Conservation (phyloP, 2,113 vertebrate species). For the Leptobrachium ailaonicum region DNA sequence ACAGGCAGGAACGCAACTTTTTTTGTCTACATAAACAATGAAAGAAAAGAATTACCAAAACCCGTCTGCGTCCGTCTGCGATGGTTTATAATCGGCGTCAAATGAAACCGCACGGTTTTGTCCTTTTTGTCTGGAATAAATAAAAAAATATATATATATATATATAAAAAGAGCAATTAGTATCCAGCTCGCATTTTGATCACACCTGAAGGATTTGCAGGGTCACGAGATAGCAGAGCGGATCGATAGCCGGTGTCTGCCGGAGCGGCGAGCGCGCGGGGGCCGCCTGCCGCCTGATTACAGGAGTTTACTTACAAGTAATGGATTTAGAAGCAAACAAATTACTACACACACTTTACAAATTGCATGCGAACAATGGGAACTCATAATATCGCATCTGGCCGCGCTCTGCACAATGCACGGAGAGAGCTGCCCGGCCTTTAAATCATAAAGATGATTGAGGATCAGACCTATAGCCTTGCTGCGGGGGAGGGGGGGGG, state of each 20-base stretch:
- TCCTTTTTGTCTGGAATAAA: background rate
- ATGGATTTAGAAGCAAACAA: conserved; percentile 34
- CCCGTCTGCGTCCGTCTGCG: background rate
- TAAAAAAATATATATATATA: no score
- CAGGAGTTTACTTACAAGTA: conserved; percentile 18
- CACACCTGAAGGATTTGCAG: conserved; percentile 19
- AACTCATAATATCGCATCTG: background rate
- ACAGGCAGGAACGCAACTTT: background rate
- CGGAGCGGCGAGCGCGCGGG: background rate
- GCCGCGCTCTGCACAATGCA: no score
- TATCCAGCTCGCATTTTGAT: background rate
- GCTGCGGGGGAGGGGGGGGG: no score
- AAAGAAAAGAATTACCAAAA: no score
- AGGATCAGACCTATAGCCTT: no score
- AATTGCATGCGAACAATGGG: conserved; percentile 4
- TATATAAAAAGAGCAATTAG: conserved; percentile 1
- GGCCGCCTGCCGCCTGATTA: conserved; percentile 10
- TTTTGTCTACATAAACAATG: no score
- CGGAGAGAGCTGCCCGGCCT: no score
- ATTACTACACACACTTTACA: conserved; percentile 4
- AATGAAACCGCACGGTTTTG: background rate
- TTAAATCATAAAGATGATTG: no score
- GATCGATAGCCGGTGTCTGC: conserved; percentile 25
- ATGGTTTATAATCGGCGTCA: background rate
- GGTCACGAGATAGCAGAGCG: background rate